Evolutionary conservation across 2,888 invertebrate genomes (phyloP), one percentile per base, ranked within the genome.

Genomic region (Limnephilus lunatus): DNA sequence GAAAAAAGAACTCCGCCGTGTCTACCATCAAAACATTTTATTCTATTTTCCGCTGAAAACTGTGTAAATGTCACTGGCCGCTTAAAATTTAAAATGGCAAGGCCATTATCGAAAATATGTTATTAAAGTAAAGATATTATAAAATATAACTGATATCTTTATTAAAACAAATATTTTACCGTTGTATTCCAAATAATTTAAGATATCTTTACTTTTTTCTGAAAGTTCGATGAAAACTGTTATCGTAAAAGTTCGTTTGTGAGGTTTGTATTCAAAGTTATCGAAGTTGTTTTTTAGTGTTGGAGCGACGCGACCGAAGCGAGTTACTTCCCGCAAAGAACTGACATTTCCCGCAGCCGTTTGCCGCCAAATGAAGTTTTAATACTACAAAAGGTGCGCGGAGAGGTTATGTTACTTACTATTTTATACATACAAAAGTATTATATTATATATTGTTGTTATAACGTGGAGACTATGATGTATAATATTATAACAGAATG

Each of bases 291-390:
- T 35, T 32, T 25, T 82, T 14, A 32, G 32, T 25, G 30, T 48
- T 53, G 86, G 39, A 87, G n/a, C 86, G 86, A 87, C 86, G 86
- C 86, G 86, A 87, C 86, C 86, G 86, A 12, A 19, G 39, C 39
- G 35, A 44, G 48, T n/a, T 44, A 30, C 86, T 48, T 87, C 86
- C 86, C 86, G 86, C 53, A 15, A 44, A 44, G 53, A 53, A 87
- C 86, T 87, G 86, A 87, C 86, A 87, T 87, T 87, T 87, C 3
- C 86, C 44, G 68, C 68, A 87, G 86, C 44, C 48, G 48, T 83
- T 83, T 83, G 83, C 83, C 83, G 83, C 83, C 35, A 83, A 83
- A 83, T 83, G 83, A 83, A 83, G 35, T 83, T 83, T 83, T 39
- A 83, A 83, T 83, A 35, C 83, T 83, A 7, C 25, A 25, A 83